Evolutionary conservation across 1,140 invertebrate species (phyloP), one percentile per base, ranked within the genome.

Genomic region (Halesus radiatus): DNA sequence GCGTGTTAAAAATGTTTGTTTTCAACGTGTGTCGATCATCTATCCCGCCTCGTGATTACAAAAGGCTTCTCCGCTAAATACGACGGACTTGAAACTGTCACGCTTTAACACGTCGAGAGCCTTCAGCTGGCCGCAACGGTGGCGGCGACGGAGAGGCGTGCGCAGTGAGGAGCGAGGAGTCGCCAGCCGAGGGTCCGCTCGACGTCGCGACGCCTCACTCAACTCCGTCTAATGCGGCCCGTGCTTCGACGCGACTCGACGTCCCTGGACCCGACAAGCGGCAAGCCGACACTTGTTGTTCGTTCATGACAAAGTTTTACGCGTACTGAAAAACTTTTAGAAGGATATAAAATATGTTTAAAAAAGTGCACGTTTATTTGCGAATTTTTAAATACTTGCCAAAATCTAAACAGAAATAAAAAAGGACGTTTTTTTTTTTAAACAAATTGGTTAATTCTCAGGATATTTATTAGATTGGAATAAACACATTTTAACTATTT

Each of bases 221-320:
- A 56, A 22, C 54, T 56, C n/a, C 6, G n/a, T 22, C 54, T 56
- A 56, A 56, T 22, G 54, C 54, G 54, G n/a, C 54, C 54, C n/a
- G 54, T 22, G 54, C 54, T 22, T 56, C n/a, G 54, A 56, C 54
- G 54, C 54, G 54, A 56, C 54, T 56, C 54, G 54, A 56, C 54
- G 54, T 56, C 54, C 22, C 54, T 56, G 54, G 54, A 18, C 16
- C n/a, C 54, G 13, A 45, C 37, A 45, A 13, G 37, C 54, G n/a
- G 10, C 54, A 13, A 45, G 37, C 10, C 54, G 54, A 56, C 54
- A 22, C 22, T 56, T 22, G n/a, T 22, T 56, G 54, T 22, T 22
- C 54, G 54, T 22, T 56, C 22, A 22, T 56, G n/a, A n/a, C n/a
- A 56, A 56, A 56, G 16, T 56, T 56, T 56, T 18, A 56, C 54